Evolutionary conservation across 2,113 vertebrate genomes (phyloP).

Genomic region (Aphyosemion australe): DNA sequence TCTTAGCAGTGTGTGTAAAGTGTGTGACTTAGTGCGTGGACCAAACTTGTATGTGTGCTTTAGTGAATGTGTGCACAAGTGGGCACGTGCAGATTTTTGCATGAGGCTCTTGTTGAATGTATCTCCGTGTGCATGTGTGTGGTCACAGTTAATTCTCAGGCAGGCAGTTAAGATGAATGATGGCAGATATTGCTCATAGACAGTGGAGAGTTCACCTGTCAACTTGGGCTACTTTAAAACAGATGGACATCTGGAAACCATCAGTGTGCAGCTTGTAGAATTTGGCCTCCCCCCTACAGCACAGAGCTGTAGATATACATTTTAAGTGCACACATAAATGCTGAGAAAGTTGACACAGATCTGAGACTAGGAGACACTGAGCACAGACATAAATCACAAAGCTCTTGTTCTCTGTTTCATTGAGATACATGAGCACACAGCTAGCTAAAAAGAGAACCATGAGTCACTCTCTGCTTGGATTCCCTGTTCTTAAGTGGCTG

Average conservation of each 20-base stretch:
- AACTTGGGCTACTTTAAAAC: slow-evolving; percentile 72
- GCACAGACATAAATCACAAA: slow-evolving; percentile 46
- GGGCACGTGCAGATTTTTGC: slow-evolving; percentile 25
- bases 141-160: slow-evolving; percentile 51
- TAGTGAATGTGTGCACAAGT: slow-evolving; percentile 11
- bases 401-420: slow-evolving; percentile 34
- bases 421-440: slow-evolving; percentile 4
- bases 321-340: slow-evolving; percentile 60
- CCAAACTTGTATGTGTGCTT: slow-evolving; percentile 8
- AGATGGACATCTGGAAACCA: slow-evolving; percentile 76
- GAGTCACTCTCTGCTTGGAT: slow-evolving; percentile 63
- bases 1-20: slow-evolving; percentile 23
- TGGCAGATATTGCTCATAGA: slow-evolving; percentile 55
- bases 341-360: slow-evolving; percentile 62
- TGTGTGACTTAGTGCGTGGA: slow-evolving; percentile 3
- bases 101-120: slow-evolving; percentile 33
- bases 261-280: slow-evolving; percentile 58
- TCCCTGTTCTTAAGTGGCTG: slow-evolving; percentile 57
- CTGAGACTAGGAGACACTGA: slow-evolving; percentile 52
- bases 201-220: slow-evolving; percentile 75
- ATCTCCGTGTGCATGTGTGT: slow-evolving; percentile 38
- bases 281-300: slow-evolving; percentile 27
- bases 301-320: slow-evolving; percentile 34
- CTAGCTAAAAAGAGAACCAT: slow-evolving; percentile 34
- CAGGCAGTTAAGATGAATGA: slow-evolving; percentile 58